Evolutionary conservation across 2,797 vertebrate species (phyloP), one percentile per base, ranked within the genome.

Genomic region (Phrynocephalus forsythii): DNA sequence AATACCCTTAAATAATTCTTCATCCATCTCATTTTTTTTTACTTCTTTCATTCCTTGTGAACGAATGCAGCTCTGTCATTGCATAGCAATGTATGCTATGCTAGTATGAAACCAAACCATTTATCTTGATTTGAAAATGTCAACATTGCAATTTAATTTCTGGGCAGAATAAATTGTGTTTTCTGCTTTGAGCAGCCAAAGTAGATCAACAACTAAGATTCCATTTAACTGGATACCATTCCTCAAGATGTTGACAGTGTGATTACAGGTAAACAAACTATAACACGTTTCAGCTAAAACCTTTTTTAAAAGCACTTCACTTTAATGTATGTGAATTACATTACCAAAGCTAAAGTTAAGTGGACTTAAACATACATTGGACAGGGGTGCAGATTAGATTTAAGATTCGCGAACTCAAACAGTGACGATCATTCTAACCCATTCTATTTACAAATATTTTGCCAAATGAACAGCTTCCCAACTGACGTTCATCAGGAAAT

Each of bases 21-120:
- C 56, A 92, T 84, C 38, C 79, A 87, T 87, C 86, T 94, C 82
- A 88, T 92, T 88, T 92, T 92, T 92, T 92, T 26, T 67, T 89
- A 73, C 63, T 77, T 92, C 66, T 91, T 90, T 81, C 71, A 66
- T 50, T 84, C 30, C 6, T 86, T 60, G n/a, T 5, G 4, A 91
- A 89, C 83, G 26, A 90, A 66, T 24, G 38, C 38, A 48, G 18
- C 33, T 56, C 79, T 68, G 72, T 75, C 30, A 48, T 81, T 8
- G 84, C 18, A 86, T 2, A 83, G 22, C 52, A 75, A 84, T 83
- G 79, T 9, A 63, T n/a, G 16, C 69, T 76, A 26, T 75, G 30
- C 68, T 2, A 91, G 84, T 26, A 68, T 88, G 77, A 66, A n/a
- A 28, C 50, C 30, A 84, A 94, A 91, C 87, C 72, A 88, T 87